phyloP scores from a whole-genome alignment of 2,888 invertebrate genomes.

The Polydrusus cervinus region DNA sequence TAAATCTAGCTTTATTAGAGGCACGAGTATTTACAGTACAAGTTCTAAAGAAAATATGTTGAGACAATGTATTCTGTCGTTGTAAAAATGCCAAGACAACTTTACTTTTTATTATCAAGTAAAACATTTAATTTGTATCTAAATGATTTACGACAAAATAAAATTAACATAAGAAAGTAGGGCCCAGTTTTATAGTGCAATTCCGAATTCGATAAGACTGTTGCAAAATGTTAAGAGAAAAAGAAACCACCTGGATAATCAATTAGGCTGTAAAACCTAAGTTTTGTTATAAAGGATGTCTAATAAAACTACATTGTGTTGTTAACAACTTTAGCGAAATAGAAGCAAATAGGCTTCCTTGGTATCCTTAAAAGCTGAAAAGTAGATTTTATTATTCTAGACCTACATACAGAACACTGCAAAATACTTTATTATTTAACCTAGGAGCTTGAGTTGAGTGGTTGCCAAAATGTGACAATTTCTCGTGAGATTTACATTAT shows the following conservation, averaged over 20 bases:
- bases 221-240: slow-evolving; percentile 20
- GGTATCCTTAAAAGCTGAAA: slow-evolving; percentile 31
- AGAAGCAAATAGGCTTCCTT: slow-evolving; percentile 36
- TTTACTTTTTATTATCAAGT: background rate
- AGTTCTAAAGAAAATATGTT: background rate
- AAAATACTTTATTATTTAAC: slow-evolving; percentile 33
- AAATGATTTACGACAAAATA: slow-evolving; percentile 20
- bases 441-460: slow-evolving; percentile 12
- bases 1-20: no score
- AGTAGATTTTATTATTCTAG: slow-evolving; percentile 24
- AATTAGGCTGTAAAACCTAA: slow-evolving; percentile 36
- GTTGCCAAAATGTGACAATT: slow-evolving; percentile 28
- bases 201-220: slow-evolving; percentile 23
- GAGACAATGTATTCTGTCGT: no score
- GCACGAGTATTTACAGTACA: no score
- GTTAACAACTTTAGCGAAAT: slow-evolving; percentile 39
- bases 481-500: slow-evolving; percentile 33
- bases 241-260: slow-evolving; percentile 41
- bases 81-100: background rate
- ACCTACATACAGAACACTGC: slow-evolving; percentile 1
- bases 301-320: slow-evolving; percentile 46
- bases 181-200: slow-evolving; percentile 29
- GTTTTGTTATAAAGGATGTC: slow-evolving; percentile 35
- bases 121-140: slow-evolving; percentile 30
- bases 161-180: slow-evolving; percentile 28